Percentiles rank a stretch among this genome's conserved stretches.
Conservation (phyloP, 2,888 invertebrate genomes). For the Megamerina dolium region DNA sequence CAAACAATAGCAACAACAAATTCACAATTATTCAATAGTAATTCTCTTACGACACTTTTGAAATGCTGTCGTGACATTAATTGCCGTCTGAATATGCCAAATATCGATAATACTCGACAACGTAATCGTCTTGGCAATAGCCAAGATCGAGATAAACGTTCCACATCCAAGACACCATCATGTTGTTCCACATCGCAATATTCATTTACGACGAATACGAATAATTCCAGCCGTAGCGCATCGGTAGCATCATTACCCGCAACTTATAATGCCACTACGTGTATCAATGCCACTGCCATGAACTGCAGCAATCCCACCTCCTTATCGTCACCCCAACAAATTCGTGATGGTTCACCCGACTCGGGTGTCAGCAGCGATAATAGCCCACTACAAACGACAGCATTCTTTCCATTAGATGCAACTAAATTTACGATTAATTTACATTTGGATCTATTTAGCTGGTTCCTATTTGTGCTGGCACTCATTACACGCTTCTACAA, state of each 20-base stretch:
- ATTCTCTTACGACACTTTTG: no score
- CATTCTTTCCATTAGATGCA: conserved; percentile 14
- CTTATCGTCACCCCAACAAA: no score
- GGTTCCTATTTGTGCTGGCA: conserved; percentile 63
- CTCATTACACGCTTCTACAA: conserved; percentile 75
- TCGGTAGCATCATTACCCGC: not conserved
- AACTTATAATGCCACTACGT: no score
- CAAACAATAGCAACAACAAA: conserved; percentile 17
- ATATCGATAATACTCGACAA: not conserved
- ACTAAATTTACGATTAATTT: conserved; percentile 55
- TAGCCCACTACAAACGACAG: conserved; percentile 6
- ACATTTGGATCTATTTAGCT: conserved; percentile 69
- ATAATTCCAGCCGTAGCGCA: no score
- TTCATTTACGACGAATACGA: no score
- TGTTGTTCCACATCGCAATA: no score
- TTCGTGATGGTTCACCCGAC: conserved; percentile 20
- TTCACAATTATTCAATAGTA: no score
- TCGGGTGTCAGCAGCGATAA: conserved; percentile 23
- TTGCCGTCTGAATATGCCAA: conserved; percentile 34
- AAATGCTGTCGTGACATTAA: conserved; percentile 40
- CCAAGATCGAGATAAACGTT: not conserved
- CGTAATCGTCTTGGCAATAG: conserved; percentile 1
- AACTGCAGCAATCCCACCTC: no score
- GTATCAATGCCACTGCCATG: no score
- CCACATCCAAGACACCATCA: not conserved